phyloP scores from a whole-genome alignment of 2,797 vertebrate genomes.

The Platalea minor region DNA sequence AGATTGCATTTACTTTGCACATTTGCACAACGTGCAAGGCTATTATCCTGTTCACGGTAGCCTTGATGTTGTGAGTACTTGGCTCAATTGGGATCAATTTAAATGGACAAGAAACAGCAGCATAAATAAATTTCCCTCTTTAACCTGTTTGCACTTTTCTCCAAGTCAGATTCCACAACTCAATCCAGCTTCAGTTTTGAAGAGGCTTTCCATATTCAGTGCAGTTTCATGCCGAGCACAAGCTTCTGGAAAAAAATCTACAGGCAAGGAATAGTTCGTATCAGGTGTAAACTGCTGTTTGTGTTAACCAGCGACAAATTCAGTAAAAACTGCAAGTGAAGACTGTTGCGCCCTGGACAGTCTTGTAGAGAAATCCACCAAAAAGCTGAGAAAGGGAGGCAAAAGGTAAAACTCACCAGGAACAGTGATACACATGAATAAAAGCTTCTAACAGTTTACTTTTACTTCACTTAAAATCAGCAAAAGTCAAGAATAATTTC shows the following conservation, averaged over 20 bases:
- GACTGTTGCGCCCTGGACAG: neutral
- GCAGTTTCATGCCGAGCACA: neutral
- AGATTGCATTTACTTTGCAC: too few species aligned
- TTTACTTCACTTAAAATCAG: neutral
- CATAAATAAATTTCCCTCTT: neutral
- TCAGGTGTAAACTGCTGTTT: neutral
- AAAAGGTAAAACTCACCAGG: neutral
- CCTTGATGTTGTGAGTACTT: neutral
- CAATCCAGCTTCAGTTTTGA: neutral
- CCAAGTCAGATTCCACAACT: neutral
- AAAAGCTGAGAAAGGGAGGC: neutral
- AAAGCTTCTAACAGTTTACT: neutral
- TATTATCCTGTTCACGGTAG: fast-evolving
- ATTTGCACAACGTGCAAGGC: neutral
- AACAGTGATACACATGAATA: neutral
- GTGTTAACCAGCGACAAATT: neutral
- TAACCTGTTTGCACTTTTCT: neutral
- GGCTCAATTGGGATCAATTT: fast-evolving
- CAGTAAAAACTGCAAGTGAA: neutral
- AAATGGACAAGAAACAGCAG: neutral
- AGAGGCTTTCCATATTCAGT: neutral
- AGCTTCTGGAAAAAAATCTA: neutral
- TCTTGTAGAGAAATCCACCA: neutral
- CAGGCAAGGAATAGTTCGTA: neutral
- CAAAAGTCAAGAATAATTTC: neutral